Base-by-base conservation (phyloP, 2,888 invertebrate genomes). In the Pandemis heparana region DNA sequence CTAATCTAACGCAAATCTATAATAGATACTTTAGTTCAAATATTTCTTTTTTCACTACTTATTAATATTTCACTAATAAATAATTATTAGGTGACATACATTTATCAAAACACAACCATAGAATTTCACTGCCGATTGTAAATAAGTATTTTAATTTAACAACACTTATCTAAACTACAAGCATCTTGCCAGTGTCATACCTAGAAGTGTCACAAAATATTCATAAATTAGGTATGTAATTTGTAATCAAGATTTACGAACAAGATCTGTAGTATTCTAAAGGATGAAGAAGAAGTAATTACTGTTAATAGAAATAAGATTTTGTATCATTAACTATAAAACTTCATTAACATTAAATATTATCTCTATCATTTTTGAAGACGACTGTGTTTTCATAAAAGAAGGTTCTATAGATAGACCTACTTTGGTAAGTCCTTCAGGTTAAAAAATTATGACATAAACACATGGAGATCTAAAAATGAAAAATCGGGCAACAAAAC, bases 181-280 rank as follows among this genome's bases (percentile, higher is more conserved):
- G 46, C 43, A n/a, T 61, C 39, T 62, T 72, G 62, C 67, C 72
- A 67, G 14, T 46, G 39, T 56, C 46, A 62, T 63, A 67, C 67
- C 67, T 72, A 68, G 62, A 68, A 56, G 18, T 56, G 56, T 62
- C 62, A 62, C 67, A 62, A 62, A 53, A 63, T 72, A 39, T 56
- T 46, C 48, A 39, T 56, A 23, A 8, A 56, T 41, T 61, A 48
- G 39, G 51, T 71, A 70, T 9, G 14, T 46, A 53, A 53, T 53
- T 61, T 64, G 46, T 23, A 56, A 46, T 63, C 18, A 18, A 23
- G 14, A 43, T n/a, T 6, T 16, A 67, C 9, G 18, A 41, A 23
- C 32, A 53, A 51, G 56, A 53, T 66, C 38, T 64, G 56, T 66
- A 71, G 39, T 65, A 65, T 65, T 71, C 60, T 60, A 48, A 71